phyloP scores from a whole-genome alignment of 2,113 vertebrate species.

The Ceyx cyanopectus region DNA sequence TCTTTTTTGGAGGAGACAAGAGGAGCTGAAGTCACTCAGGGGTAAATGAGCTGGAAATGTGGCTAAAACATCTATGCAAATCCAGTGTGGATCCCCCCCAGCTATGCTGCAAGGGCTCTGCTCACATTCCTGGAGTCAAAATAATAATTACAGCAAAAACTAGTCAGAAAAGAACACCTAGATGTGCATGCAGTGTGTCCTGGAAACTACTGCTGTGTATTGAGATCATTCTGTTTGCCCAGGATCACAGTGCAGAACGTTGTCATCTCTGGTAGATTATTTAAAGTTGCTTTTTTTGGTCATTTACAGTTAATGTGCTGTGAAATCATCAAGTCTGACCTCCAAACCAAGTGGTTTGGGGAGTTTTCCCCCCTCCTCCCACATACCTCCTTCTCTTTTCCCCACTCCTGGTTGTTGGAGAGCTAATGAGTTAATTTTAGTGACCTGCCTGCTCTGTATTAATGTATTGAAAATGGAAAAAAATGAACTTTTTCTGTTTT shows the following conservation, averaged over 20 bases:
- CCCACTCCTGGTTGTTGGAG: background rate
- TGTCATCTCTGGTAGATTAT: slow-evolving; percentile 45
- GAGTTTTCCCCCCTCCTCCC: background rate
- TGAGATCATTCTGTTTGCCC: background rate
- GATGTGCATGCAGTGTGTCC: background rate
- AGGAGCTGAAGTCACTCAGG: background rate
- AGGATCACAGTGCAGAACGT: background rate
- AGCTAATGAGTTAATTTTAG: background rate
- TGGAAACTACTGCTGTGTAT: background rate
- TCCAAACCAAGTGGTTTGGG: background rate
- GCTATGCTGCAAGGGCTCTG: background rate
- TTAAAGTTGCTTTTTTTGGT: slow-evolving; percentile 27
- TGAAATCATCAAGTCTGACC: slow-evolving; percentile 39
- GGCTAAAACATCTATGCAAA: background rate
- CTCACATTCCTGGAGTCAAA: background rate
- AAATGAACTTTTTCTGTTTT: background rate
- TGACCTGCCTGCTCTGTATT: background rate
- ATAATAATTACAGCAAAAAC: background rate
- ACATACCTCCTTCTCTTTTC: background rate
- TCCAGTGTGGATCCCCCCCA: background rate
- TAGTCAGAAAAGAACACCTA: background rate
- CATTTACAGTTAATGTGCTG: slow-evolving; percentile 17
- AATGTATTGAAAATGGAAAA: background rate
- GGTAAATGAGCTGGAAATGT: background rate
- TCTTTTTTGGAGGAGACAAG: background rate